Conservation (phyloP, 2,113 vertebrate genomes). For the Syrmaticus mikado region DNA sequence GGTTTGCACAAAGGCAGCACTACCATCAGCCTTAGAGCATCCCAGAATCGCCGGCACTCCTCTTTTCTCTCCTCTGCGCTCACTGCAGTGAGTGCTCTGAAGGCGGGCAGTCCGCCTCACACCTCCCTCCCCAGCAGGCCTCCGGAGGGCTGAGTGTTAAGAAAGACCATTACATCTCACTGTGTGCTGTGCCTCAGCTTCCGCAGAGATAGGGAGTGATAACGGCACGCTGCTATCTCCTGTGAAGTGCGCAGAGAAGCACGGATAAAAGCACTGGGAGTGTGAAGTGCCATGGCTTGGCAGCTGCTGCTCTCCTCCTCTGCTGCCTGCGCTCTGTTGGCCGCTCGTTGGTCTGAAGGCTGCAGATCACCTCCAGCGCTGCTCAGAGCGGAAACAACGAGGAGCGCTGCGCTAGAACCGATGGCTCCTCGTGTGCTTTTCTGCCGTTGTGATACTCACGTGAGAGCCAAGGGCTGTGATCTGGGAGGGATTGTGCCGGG, state of each 20-base stretch:
- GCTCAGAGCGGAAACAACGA: neutral
- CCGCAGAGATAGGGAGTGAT: neutral
- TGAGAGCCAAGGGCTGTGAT: neutral
- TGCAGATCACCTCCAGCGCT: constrained; percentile 1
- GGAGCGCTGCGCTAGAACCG: neutral
- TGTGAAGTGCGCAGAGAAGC: neutral
- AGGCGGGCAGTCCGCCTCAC: neutral
- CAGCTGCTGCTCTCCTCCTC: neutral
- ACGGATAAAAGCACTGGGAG: neutral
- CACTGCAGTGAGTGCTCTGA: neutral
- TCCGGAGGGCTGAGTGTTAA: neutral
- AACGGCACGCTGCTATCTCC: neutral
- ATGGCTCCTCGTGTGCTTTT: neutral
- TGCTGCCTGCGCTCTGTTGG: neutral
- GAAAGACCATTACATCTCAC: neutral
- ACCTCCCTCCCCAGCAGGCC: neutral
- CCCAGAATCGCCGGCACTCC: neutral
- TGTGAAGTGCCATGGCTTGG: neutral
- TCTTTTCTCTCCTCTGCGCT: neutral
- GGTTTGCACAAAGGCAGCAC: neutral
- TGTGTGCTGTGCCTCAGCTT: neutral
- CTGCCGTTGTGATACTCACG: neutral
- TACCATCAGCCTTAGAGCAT: neutral
- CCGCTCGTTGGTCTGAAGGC: neutral
- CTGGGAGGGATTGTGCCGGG: neutral